Conservation (phyloP, 2,888 invertebrate species). For the Dorcus parallelipipedus region DNA sequence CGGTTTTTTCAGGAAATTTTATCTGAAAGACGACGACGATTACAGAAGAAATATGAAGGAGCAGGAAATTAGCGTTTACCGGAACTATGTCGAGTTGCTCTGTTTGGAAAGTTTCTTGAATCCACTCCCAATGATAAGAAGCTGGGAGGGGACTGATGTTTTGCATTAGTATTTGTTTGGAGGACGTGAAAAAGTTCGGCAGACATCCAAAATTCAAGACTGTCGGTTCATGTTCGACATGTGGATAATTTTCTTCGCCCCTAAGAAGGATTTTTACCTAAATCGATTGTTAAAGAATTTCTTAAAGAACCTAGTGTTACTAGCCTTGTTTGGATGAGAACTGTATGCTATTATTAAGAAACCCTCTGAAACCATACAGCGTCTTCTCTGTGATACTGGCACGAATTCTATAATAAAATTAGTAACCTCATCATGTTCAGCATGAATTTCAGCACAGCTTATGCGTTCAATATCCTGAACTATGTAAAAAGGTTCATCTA, state of each 20-base stretch:
- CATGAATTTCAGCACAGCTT: slow-evolving; percentile 18
- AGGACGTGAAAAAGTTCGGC: slow-evolving; percentile 48
- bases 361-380: slow-evolving; percentile 32
- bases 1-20: background rate
- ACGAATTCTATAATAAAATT: slow-evolving; percentile 33
- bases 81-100: background rate
- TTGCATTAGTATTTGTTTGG: slow-evolving; percentile 49
- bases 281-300: background rate
- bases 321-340: slow-evolving; percentile 47
- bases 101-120: slow-evolving; percentile 17
- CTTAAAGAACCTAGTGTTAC: slow-evolving; percentile 3
- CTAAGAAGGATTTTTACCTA: slow-evolving; percentile 57
- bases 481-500: slow-evolving; percentile 53
- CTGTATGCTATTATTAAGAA: slow-evolving; percentile 42
- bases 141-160: slow-evolving; percentile 55
- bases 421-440: slow-evolving; percentile 25
- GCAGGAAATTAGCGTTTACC: slow-evolving; percentile 2
- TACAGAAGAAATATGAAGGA: background rate
- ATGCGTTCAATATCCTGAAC: slow-evolving; percentile 11
- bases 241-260: slow-evolving; percentile 68
- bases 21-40: slow-evolving; percentile 1
- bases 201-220: slow-evolving; percentile 62
- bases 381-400: slow-evolving; percentile 24
- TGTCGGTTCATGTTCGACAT: slow-evolving; percentile 56
- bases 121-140: slow-evolving; percentile 42